phyloP scores from a whole-genome alignment of 2,888 invertebrate genomes.

The Podotricha telesiphe region DNA sequence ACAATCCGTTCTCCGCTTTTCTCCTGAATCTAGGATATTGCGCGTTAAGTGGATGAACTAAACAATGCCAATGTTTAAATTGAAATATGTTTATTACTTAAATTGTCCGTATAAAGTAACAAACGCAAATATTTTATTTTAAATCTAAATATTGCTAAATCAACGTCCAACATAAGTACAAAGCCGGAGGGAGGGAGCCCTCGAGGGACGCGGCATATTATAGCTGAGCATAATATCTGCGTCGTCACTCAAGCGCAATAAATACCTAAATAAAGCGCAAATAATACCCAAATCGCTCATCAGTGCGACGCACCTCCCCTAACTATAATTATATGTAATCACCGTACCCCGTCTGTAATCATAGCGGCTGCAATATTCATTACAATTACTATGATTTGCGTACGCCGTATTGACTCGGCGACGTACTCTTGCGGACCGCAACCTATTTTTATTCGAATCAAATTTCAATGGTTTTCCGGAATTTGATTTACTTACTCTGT shows the following conservation, averaged over 20 bases:
- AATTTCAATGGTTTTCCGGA: conserved; percentile 37
- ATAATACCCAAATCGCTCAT: conserved; percentile 86
- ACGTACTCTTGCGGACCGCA: conserved; percentile 46
- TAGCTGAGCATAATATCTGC: conserved; percentile 79
- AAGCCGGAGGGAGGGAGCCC: conserved; percentile 64
- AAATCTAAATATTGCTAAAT: conserved; percentile 59
- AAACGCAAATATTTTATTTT: conserved; percentile 49
- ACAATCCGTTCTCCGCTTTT: too few relatives aligned
- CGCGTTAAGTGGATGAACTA: too few relatives aligned
- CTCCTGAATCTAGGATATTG: too few relatives aligned
- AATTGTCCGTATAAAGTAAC: conserved; percentile 36
- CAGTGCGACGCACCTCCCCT: conserved; percentile 70
- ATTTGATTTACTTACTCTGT: conserved; percentile 43
- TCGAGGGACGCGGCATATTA: conserved; percentile 67
- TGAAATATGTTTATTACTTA: conserved; percentile 17
- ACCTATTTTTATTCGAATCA: conserved; percentile 42
- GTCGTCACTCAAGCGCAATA: conserved; percentile 84
- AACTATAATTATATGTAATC: conserved; percentile 77
- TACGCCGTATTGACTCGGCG: conserved; percentile 45
- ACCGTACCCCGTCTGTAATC: conserved; percentile 66
- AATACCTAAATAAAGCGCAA: conserved; percentile 87
- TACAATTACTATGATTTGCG: conserved; percentile 56
- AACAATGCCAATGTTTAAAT: neutral
- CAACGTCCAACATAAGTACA: conserved; percentile 58
- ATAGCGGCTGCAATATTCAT: conserved; percentile 55